A percentile compares a stretch with the other conserved stretches of the same genome.
Evolutionary conservation across 2,797 vertebrate species (phyloP).

Genomic region (Thalassophryne amazonica): DNA sequence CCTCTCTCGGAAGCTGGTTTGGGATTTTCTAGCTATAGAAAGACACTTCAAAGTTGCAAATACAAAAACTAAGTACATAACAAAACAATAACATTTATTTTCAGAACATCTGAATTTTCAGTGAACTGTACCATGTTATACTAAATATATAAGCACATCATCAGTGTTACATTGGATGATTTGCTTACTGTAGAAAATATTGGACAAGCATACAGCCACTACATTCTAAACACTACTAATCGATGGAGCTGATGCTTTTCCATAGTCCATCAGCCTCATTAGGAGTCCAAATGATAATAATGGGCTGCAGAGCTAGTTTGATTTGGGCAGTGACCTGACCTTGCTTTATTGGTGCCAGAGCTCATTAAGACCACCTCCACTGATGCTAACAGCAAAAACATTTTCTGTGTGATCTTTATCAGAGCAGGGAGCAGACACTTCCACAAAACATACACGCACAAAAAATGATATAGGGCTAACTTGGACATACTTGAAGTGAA

Average conservation of each 20-base stretch:
- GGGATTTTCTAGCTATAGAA: too few species aligned
- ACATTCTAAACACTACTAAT: conserved; percentile 1
- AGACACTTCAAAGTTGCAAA: too few species aligned
- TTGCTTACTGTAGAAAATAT: too few species aligned
- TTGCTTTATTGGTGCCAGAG: conserved; percentile 40
- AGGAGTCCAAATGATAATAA: conserved; percentile 43
- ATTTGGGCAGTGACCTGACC: conserved; percentile 30
- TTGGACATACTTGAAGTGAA: conserved; percentile 1
- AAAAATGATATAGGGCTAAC: conserved; percentile 8
- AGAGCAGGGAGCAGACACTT: conserved; percentile 36
- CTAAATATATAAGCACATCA: too few species aligned
- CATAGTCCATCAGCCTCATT: conserved; percentile 32
- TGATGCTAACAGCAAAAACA: conserved; percentile 37
- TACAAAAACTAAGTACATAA: too few species aligned
- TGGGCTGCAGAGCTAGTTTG: conserved; percentile 25
- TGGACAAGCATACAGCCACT: too few species aligned
- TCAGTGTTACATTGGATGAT: too few species aligned
- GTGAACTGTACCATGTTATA: too few species aligned
- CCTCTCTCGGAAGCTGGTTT: too few species aligned
- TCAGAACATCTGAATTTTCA: too few species aligned
- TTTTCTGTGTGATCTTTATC: conserved; percentile 37
- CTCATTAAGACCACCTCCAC: conserved; percentile 46
- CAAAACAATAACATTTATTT: too few species aligned
- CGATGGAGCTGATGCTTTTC: conserved; percentile 11
- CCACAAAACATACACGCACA: conserved; percentile 27